Percentiles rank a stretch among this genome's conserved stretches.
Conservation (phyloP, 2,797 vertebrate species). For the Lacerta viridis region DNA sequence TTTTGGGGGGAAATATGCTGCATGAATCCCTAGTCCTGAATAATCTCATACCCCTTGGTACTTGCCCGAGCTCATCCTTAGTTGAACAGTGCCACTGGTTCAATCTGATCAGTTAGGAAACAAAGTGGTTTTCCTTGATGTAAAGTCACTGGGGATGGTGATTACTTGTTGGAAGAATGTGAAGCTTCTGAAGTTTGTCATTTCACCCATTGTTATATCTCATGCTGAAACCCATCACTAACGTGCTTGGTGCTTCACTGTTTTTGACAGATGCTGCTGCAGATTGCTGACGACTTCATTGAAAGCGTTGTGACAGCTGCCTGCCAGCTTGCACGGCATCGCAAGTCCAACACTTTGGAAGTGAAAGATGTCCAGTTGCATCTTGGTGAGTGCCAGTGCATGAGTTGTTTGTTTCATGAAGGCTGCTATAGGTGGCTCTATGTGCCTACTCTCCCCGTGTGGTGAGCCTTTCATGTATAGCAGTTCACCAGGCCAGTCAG, state of each 20-base stretch:
- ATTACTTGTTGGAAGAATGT: neutral
- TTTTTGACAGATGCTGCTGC: slow-evolving; percentile 91
- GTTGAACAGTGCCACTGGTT: neutral
- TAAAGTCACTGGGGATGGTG: neutral
- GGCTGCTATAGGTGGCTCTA: neutral
- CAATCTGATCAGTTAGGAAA: neutral
- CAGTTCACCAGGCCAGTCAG: neutral
- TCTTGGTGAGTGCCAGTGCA: slow-evolving; percentile 83
- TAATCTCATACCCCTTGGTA: accelerated
- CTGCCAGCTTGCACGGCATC: slow-evolving; percentile 95
- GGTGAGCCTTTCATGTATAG: neutral
- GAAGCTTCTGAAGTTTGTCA: neutral
- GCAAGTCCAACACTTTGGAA: slow-evolving; percentile 97
- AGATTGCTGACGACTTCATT: slow-evolving; percentile 98
- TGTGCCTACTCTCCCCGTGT: neutral
- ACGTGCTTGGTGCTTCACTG: neutral
- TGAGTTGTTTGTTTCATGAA: neutral
- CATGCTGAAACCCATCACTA: neutral
- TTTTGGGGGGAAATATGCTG: neutral
- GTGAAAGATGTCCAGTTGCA: slow-evolving; percentile 98
- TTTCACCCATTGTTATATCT: accelerated
- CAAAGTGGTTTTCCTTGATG: neutral
- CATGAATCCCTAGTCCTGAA: neutral
- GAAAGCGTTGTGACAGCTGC: slow-evolving; percentile 98
- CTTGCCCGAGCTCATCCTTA: neutral